phyloP scores from a whole-genome alignment of 2,113 vertebrate species.

The Chloroceryle aenea region DNA sequence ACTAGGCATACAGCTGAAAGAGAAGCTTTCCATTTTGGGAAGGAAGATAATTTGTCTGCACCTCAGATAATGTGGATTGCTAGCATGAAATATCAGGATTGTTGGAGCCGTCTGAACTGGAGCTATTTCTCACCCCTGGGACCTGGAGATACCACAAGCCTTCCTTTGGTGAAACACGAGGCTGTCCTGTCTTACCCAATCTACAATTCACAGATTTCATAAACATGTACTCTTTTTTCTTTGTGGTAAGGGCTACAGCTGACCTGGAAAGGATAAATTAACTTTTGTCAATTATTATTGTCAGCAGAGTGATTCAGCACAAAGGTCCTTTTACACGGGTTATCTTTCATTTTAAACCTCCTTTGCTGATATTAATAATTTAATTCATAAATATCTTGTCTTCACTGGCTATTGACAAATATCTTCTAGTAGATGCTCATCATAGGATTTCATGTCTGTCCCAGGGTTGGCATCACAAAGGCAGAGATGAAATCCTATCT shows the following conservation, averaged over 20 bases:
- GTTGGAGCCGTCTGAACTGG: neutral
- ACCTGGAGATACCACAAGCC: neutral
- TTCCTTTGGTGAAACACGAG: neutral
- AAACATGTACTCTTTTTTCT: neutral
- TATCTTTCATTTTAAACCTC: neutral
- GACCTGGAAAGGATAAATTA: neutral
- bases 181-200: neutral
- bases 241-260: neutral
- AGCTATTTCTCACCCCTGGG: neutral
- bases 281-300: neutral
- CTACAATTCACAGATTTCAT: neutral
- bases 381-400: neutral
- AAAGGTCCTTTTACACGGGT: neutral
- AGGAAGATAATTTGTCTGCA: neutral
- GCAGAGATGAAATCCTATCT: neutral
- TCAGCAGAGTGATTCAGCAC: neutral
- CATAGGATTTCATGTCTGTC: neutral
- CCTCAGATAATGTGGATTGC: neutral
- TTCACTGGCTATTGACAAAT: neutral
- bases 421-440: neutral
- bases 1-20: neutral
- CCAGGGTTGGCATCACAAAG: neutral
- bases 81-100: neutral
- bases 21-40: neutral
- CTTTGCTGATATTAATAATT: neutral